A percentile compares a stretch with the other conserved stretches of the same genome.
These are phyloP conservation scores for Myotis lucifugus DNA, from an alignment of 2,113 vertebrate species.

Conservation along the genomic window DNA sequence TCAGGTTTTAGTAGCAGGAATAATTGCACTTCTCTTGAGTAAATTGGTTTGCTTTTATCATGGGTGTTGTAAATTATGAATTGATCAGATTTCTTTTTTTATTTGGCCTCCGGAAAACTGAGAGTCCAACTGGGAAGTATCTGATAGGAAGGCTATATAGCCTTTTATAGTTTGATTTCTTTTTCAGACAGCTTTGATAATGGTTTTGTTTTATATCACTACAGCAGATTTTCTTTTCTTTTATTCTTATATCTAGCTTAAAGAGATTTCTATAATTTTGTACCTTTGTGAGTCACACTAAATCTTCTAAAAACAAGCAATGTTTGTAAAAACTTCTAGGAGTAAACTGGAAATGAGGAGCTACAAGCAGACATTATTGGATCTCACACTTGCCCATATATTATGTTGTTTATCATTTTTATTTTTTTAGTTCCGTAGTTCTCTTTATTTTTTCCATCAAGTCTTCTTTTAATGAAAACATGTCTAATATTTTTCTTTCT, in stretches of 20 bases:
- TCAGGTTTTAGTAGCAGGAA: conserved; percentile 54
- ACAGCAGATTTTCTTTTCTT: neutral
- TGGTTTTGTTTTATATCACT: conserved; percentile 17
- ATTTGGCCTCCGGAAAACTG: conserved; percentile 58
- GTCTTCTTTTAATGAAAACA: neutral
- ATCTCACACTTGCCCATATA: neutral
- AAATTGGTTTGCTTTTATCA: conserved; percentile 71
- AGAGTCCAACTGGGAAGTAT: conserved; percentile 50
- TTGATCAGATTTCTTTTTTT: conserved; percentile 62
- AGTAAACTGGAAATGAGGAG: neutral
- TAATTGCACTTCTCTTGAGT: conserved; percentile 69
- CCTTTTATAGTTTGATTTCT: conserved; percentile 41
- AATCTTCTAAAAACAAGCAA: neutral
- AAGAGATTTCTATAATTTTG: neutral
- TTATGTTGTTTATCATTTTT: neutral
- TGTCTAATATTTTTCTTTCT: neutral
- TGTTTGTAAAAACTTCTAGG: neutral
- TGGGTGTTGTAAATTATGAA: conserved; percentile 68
- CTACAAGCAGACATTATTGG: neutral
- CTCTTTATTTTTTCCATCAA: neutral
- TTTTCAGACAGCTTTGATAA: conserved; percentile 33
- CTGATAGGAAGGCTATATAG: neutral
- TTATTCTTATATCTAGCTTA: neutral
- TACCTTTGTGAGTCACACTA: neutral
- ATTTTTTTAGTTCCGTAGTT: neutral